Evolutionary conservation across 2,888 invertebrate genomes (phyloP).

Genomic region (Rhyacophila evoluta): DNA sequence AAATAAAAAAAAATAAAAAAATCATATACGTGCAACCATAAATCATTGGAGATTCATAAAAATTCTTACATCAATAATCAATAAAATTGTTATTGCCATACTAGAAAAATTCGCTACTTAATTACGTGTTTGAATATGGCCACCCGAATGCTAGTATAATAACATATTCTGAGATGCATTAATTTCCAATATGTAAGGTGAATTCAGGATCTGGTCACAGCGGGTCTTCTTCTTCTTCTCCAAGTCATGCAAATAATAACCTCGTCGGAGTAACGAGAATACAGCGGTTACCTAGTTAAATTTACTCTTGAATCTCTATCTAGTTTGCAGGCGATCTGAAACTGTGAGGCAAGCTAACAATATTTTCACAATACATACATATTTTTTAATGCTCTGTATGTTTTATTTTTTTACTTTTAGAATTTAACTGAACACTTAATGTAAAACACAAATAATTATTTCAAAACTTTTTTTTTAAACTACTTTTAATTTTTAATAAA

Average conservation of each 20-base stretch:
- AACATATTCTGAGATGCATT: neutral
- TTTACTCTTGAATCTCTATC: neutral
- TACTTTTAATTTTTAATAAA: too few species aligned
- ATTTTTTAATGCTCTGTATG: too few species aligned
- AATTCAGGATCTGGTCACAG: constrained; percentile 19
- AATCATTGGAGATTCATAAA: too few species aligned
- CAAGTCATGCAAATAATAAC: constrained; percentile 21
- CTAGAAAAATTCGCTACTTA: neutral
- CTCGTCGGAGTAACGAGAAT: constrained; percentile 21
- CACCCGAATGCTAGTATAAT: neutral
- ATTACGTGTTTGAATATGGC: neutral
- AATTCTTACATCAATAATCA: too few species aligned
- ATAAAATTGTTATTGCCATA: too few species aligned
- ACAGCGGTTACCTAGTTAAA: constrained; percentile 18
- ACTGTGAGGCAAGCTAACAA: neutral
- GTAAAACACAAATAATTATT: too few species aligned
- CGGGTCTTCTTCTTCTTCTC: constrained; percentile 12
- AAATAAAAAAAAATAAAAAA: too few species aligned
- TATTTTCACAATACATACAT: too few species aligned
- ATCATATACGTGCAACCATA: too few species aligned
- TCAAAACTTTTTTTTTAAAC: too few species aligned
- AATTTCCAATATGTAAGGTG: constrained; percentile 18
- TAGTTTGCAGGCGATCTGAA: neutral
- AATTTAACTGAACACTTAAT: too few species aligned
- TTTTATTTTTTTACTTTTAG: too few species aligned